These are phyloP conservation scores for Catharus minimus DNA, from an alignment of 2,113 vertebrate species.

Conservation along the genomic window DNA sequence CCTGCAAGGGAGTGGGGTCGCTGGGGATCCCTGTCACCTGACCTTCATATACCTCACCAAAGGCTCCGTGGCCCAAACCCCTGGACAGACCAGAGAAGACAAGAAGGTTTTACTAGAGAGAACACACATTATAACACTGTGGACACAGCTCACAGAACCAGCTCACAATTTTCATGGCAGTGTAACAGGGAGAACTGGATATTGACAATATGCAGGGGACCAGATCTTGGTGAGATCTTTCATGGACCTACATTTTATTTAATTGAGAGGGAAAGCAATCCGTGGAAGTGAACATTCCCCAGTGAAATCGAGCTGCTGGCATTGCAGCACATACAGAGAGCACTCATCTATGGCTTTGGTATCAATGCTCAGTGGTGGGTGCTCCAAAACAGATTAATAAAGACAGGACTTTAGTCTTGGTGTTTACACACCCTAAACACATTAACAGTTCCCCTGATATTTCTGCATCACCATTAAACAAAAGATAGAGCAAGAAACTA, in stretches of 20 bases:
- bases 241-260: background rate
- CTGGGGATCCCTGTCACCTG: constrained; percentile 89
- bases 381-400: background rate
- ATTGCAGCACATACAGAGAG: background rate
- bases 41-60: constrained; percentile 98
- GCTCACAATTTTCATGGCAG: background rate
- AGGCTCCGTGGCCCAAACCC: constrained; percentile 95
- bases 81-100: constrained; percentile 75
- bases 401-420: background rate
- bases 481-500: constrained; percentile 25
- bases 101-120: constrained; percentile 58
- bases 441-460: background rate
- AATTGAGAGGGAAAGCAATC: background rate
- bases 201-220: background rate
- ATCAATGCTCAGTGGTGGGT: background rate
- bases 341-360: background rate
- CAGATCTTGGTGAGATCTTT: background rate
- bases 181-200: background rate
- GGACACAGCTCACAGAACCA: constrained; percentile 10
- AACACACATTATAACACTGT: constrained; percentile 19
- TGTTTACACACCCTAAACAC: background rate
- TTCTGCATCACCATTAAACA: constrained; percentile 1
- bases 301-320: background rate
- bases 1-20: constrained; percentile 92
- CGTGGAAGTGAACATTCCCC: background rate